Base-by-base conservation (phyloP, 1,140 invertebrate genomes). In the fruit fly (Drosophila melanogaster) region DNA sequence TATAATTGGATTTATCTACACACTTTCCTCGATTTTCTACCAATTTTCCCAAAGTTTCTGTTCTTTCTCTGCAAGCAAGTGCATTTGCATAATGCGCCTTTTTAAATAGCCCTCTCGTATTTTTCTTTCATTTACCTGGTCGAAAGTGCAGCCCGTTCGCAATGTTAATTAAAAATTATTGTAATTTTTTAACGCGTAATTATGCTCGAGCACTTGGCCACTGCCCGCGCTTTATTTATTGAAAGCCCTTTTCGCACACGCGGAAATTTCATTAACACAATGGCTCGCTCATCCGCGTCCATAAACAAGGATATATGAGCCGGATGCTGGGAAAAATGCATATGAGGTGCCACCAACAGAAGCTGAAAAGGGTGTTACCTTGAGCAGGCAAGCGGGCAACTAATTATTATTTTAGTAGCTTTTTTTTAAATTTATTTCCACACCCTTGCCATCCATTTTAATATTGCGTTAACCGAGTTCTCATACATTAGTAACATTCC, bases 121-220 rank as follows among this genome's bases (percentile, higher is more conserved):
- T 77, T 50, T 47, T 59, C 50, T 62, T 49, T 33, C 51, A 44
- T 71, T 70, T 59, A 77, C 81, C 72, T 80, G 66, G 46, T 22
- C 33, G 19, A 40, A 19, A 40, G 50, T 51, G 51, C 62, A 22
- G 59, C 61, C 51, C 47, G 43, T 24, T 49, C 43, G 46, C 73
- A 71, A 83, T 83, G 71, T 89, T 87, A 87, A 89, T 87, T 87
- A 87, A 87, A 89, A 87, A 87, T 87, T 89, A 89, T 87, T 87
- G 84, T 87, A 89, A 77, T 81, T 81, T 73, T 71, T 71, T 55
- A 72, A 79, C 74, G 71, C 76, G 59, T 77, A 83, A 83, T 87
- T 83, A 87, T 89, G 81, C 79, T 41, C 22, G 46, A 60, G 65
- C 75, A 83, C 70, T 83, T 58, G 57, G 22, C 58, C 50, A 14